Evolutionary conservation across 2,888 invertebrate genomes (phyloP), one percentile per base, ranked within the genome.

Genomic region (Galerucella calmariensis): DNA sequence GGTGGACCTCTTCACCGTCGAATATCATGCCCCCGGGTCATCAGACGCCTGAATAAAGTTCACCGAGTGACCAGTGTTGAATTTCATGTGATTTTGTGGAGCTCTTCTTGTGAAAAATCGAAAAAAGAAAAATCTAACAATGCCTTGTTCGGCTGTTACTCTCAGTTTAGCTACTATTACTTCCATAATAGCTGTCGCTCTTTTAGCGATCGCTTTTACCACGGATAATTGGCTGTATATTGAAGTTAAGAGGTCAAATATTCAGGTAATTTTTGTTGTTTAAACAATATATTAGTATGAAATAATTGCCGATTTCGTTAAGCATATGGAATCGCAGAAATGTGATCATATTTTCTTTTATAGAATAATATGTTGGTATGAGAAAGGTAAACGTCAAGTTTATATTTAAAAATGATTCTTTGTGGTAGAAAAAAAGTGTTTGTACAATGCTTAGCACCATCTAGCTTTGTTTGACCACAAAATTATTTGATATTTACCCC

Each of bases 221-320:
- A 97, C 97, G 87, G 97, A 98, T 90, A 97, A 97, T 91, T 98
- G 98, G 98, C 91, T 96, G 85, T 95, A 95, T 87, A 94, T 96
- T 84, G 96, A 96, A 90, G 97, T 98, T 82, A 94, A 94, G 88
- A 92, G 97, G 86, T 92, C 92, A 84, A 93, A 92, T 87, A 96
- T 96, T 86, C 94, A 95, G 94, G 96, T 96, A 91, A 89, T 61
- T 61, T 61, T 27, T 24, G 6, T 61, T 61, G 24, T 61, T 24
- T 59, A 9, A 59, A 20, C 51, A n/a, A 51, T 48, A 51, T 41
- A 41, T 41, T 41, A 20, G 8, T 41, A 41, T 41, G 8, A 41
- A 41, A 41, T 41, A 41, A 41, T 41, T 41, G 35, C 35, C 0
- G 35, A 41, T 8, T 41, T 41, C 35, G 35, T 9, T 41, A 41